Evolutionary conservation across 2,888 invertebrate genomes (phyloP).

Genomic region (Branchellion lobata): DNA sequence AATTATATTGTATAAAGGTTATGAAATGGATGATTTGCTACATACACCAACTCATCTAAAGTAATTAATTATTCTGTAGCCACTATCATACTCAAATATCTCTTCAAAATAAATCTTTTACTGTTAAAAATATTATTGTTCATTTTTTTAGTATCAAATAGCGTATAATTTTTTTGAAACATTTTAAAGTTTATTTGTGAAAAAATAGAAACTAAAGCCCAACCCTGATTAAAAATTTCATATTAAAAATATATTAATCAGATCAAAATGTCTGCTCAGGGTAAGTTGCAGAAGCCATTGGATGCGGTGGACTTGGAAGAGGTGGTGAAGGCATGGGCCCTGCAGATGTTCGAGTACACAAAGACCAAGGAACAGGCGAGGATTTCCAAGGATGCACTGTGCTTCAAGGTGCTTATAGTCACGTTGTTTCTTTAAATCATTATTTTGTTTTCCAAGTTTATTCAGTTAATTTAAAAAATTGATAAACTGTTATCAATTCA

Average conservation of each 20-base stretch:
- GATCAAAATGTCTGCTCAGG: conserved; percentile 13
- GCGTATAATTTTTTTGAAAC: too few species aligned
- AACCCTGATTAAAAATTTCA: not conserved
- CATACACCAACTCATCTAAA: too few species aligned
- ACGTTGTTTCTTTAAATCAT: not conserved
- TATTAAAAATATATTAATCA: not conserved
- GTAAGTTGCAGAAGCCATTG: conserved; percentile 50
- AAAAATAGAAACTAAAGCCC: not conserved
- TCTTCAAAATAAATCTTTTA: too few species aligned
- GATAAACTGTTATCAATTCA: not conserved
- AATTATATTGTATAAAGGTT: too few species aligned
- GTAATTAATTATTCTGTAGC: too few species aligned
- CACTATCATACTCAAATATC: too few species aligned
- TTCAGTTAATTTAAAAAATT: not conserved
- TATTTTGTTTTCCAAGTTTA: too few species aligned
- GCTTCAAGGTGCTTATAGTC: conserved; percentile 51
- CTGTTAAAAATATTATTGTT: too few species aligned
- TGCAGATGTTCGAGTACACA: conserved; percentile 59
- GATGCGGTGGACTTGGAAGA: conserved; percentile 59
- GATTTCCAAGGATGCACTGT: conserved; percentile 52
- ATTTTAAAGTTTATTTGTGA: too few species aligned
- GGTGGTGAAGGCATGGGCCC: conserved; percentile 61
- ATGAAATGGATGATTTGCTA: too few species aligned
- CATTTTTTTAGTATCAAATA: too few species aligned
- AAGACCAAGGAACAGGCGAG: conserved; percentile 56